phyloP scores from a whole-genome alignment of 2,888 invertebrate genomes.

The Mystacides longicornis region DNA sequence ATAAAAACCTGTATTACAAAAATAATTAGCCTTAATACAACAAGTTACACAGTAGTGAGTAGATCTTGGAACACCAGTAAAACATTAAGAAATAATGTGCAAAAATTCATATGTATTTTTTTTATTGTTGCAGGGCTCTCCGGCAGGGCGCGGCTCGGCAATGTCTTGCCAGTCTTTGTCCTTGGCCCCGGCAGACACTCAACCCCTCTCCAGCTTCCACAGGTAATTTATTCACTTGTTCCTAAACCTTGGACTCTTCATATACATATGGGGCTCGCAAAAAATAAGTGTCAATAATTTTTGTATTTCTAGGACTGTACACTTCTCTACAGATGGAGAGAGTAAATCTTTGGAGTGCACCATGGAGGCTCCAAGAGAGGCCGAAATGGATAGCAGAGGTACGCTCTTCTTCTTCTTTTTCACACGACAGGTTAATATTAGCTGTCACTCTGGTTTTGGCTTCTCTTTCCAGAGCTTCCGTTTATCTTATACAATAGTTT shows the following conservation, averaged over 20 bases:
- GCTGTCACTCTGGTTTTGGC: too few relatives aligned
- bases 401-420: too few relatives aligned
- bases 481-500: too few relatives aligned
- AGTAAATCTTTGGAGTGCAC: conserved; percentile 25
- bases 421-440: too few relatives aligned
- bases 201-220: conserved; percentile 22
- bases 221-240: conserved; percentile 12
- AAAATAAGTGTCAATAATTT: background rate
- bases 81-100: too few relatives aligned
- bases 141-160: conserved; percentile 41
- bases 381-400: conserved; percentile 20
- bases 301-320: conserved; percentile 19
- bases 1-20: too few relatives aligned
- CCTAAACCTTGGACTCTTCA: background rate
- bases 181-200: conserved; percentile 26
- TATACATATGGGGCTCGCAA: background rate
- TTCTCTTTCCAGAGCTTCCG: too few relatives aligned
- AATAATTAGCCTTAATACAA: too few relatives aligned
- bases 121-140: conserved; percentile 37
- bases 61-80: too few relatives aligned
- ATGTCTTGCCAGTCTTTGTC: conserved; percentile 49
- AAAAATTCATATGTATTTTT: too few relatives aligned
- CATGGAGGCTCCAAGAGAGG: conserved; percentile 21
- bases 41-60: too few relatives aligned
- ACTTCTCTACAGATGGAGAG: conserved; percentile 22